phyloP scores from a whole-genome alignment of 1,140 invertebrate genomes.

The Scaptomyza montana region DNA sequence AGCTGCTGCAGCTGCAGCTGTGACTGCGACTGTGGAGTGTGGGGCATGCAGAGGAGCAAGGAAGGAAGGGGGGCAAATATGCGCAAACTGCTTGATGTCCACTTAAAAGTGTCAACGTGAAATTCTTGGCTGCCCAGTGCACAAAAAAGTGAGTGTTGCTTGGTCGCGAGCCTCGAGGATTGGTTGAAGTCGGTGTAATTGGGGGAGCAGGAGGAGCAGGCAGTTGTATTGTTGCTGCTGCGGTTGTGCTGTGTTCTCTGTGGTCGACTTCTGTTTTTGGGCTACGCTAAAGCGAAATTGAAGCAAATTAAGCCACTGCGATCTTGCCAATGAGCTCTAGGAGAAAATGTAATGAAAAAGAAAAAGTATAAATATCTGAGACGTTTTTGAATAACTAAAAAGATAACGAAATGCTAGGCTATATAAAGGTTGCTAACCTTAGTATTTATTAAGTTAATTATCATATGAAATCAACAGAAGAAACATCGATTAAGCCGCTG shows the following conservation, averaged over 20 bases:
- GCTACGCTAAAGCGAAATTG: not conserved
- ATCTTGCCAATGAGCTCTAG: slow-evolving; percentile 28
- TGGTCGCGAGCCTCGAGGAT: slow-evolving; percentile 51
- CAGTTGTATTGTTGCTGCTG: slow-evolving; percentile 27
- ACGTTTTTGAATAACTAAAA: too few relatives aligned
- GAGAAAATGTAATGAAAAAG: not conserved
- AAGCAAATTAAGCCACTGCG: not conserved
- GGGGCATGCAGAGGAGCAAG: too few relatives aligned
- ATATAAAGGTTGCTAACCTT: too few relatives aligned
- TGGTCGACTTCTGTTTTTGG: slow-evolving; percentile 59
- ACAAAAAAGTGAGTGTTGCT: slow-evolving; percentile 65
- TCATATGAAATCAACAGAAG: too few relatives aligned
- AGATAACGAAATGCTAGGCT: too few relatives aligned
- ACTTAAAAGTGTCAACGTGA: slow-evolving; percentile 82
- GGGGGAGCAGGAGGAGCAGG: not conserved
- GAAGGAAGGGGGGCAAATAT: slow-evolving; percentile 55
- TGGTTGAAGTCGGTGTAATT: not conserved
- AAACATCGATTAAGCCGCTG: not conserved
- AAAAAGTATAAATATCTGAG: too few relatives aligned
- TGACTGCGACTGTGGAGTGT: not conserved
- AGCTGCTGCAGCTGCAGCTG: slow-evolving; percentile 58
- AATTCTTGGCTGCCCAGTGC: slow-evolving; percentile 70
- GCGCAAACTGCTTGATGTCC: slow-evolving; percentile 81
- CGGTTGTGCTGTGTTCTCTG: not conserved
- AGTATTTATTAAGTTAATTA: too few relatives aligned